Evolutionary conservation across 1,140 invertebrate species (phyloP), one percentile per base, ranked within the genome.

Genomic region (Drosophila nebulosa): DNA sequence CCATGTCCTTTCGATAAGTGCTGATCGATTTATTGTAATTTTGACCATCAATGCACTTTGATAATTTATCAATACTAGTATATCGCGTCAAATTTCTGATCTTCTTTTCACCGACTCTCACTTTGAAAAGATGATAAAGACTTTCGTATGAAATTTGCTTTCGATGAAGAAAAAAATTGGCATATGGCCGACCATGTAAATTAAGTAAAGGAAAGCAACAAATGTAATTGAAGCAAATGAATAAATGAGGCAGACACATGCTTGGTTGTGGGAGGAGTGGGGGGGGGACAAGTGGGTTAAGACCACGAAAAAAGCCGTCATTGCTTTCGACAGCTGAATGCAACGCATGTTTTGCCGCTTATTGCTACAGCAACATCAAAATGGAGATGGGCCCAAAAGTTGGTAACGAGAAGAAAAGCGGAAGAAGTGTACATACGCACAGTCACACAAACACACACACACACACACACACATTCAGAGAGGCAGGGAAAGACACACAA

Each of bases 191-290:
- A 22, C 64, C 39, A 64, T 51, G 70, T 46, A 50, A 58, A 51
- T 30, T 14, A 10, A 12, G 32, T 12, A 14, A 46, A 50, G 14
- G 16, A 42, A 50, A 46, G 63, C 53, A 64, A 61, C 71, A 65
- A 85, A 75, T 86, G 81, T 86, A 85, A 85, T 85, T 86, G 81
- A 78, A 81, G 63, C 83, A 81, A 88, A 86, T 86, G 81, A 86
- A 86, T 86, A 78, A 78, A 81, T 86, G 78, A 75, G 70, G 35
- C 66, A 60, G 35, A 32, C 32, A 39, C 21, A 30, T 39, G 6
- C n/a, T n/a, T 46, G 51, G 5, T 7, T 18, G n/a, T 14, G 10
- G 3, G 10, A 32, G 10, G 30, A 12, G 10, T 1, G 10, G 3
- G 4, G 30, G 10, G 12, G 30, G 10, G 30, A 10, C 9, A 60